phyloP scores from a whole-genome alignment of 2,113 vertebrate genomes.

The Amazona guildingii region DNA sequence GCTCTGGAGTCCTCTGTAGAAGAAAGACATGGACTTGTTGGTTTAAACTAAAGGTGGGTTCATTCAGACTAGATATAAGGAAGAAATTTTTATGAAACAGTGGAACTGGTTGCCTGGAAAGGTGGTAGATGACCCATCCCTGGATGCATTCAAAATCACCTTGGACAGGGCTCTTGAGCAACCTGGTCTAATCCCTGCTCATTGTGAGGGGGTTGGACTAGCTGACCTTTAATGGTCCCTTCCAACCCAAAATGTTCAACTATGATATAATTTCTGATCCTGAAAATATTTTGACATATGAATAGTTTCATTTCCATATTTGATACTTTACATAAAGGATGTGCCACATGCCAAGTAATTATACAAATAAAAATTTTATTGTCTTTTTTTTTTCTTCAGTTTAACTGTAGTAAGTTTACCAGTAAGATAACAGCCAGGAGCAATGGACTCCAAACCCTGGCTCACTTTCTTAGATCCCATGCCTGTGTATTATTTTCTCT shows the following conservation, averaged over 20 bases:
- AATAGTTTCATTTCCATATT: not conserved
- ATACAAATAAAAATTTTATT: not conserved
- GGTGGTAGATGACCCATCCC: not conserved
- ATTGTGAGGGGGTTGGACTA: not conserved
- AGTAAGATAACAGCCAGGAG: not conserved
- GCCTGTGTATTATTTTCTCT: not conserved
- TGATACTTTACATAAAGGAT: not conserved
- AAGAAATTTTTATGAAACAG: not conserved
- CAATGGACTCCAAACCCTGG: not conserved
- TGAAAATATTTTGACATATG: not conserved
- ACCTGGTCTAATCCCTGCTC: not conserved
- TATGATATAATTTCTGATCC: not conserved
- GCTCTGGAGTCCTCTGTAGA: not conserved
- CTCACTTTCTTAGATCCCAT: not conserved
- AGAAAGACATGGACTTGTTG: not conserved
- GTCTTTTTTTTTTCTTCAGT: not conserved
- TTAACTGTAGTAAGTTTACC: not conserved
- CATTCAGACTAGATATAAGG: not conserved
- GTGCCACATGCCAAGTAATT: not conserved
- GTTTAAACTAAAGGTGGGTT: not conserved
- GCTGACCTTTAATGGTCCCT: not conserved
- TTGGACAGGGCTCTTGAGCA: not conserved
- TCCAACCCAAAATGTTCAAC: not conserved
- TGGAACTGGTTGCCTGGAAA: not conserved
- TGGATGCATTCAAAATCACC: not conserved